Conservation (phyloP, 2,113 vertebrate species). For the Takifugu bimaculatus region DNA sequence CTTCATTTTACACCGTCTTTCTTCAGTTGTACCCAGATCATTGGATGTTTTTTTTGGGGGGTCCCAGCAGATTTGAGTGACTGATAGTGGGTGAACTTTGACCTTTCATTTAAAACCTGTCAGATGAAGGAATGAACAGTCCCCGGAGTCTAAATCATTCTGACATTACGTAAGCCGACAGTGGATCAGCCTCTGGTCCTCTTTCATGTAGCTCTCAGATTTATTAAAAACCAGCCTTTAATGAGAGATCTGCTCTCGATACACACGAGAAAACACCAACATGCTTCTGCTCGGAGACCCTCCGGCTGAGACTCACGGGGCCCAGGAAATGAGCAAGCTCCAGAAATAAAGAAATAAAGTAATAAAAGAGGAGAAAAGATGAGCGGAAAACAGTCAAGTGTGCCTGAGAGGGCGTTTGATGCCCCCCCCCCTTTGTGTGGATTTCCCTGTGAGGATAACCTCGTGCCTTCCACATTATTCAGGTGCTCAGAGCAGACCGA, state of each 20-base stretch:
- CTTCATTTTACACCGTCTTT: too few relatives aligned
- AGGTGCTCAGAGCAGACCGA: slow-evolving; percentile 16
- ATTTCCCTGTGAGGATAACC: slow-evolving; percentile 32
- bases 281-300: slow-evolving; percentile 53
- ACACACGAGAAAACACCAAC: slow-evolving; percentile 58
- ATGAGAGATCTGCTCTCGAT: slow-evolving; percentile 57
- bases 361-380: not conserved
- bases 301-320: slow-evolving; percentile 42
- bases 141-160: slow-evolving; percentile 15
- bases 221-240: slow-evolving; percentile 52
- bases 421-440: slow-evolving; percentile 17
- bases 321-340: slow-evolving; percentile 26
- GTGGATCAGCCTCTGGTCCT: slow-evolving; percentile 29
- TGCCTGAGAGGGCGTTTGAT: slow-evolving; percentile 27
- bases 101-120: not conserved
- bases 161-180: slow-evolving; percentile 31
- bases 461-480: slow-evolving; percentile 36
- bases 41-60: too few relatives aligned
- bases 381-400: slow-evolving; percentile 24
- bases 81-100: not conserved
- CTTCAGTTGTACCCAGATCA: too few relatives aligned
- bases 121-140: not conserved
- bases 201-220: slow-evolving; percentile 46
- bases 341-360: not conserved
- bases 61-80: too few relatives aligned